Conservation (phyloP, 1,140 invertebrate species). For the Listronotus oregonensis region DNA sequence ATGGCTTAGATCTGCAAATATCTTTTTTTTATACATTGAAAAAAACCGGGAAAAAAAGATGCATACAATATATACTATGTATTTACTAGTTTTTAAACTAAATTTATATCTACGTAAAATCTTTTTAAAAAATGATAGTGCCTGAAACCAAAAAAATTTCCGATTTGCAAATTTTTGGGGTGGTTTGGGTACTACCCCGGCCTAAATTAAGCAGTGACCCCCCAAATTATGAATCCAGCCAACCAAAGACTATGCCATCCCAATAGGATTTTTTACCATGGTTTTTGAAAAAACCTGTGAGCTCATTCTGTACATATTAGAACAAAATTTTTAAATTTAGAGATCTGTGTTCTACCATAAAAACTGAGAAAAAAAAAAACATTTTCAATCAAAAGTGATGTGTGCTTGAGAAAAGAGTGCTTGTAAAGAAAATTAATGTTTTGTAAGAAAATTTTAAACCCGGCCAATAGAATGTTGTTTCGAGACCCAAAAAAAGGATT, state of each 20-base stretch:
- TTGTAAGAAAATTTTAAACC: constrained; percentile 50
- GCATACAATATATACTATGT: constrained; percentile 49
- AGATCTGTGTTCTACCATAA: constrained; percentile 52
- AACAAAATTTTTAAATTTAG: constrained; percentile 47
- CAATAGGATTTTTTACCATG: constrained; percentile 39
- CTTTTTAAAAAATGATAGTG: constrained; percentile 49
- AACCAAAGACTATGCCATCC: constrained; percentile 34
- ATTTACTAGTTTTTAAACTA: constrained; percentile 53
- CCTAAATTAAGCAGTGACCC: constrained; percentile 36
- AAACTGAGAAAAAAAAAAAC: constrained; percentile 36
- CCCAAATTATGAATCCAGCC: constrained; percentile 31
- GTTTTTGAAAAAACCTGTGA: constrained; percentile 44
- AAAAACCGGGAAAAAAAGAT: constrained; percentile 46
- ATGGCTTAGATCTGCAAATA: constrained; percentile 56
- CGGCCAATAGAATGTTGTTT: constrained; percentile 52
- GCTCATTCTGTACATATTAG: constrained; percentile 48
- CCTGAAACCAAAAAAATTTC: constrained; percentile 45
- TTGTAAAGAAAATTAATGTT: constrained; percentile 51
- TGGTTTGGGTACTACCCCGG: constrained; percentile 39
- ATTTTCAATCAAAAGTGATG: constrained; percentile 50
- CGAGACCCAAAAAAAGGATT: constrained; percentile 58
- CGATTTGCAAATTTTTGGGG: constrained; percentile 23
- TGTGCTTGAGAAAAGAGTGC: constrained; percentile 46
- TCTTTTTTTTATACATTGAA: constrained; percentile 57
- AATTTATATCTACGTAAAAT: constrained; percentile 53